phyloP scores from a whole-genome alignment of 2,797 vertebrate species.

The Odontamblyopus rebecca region DNA sequence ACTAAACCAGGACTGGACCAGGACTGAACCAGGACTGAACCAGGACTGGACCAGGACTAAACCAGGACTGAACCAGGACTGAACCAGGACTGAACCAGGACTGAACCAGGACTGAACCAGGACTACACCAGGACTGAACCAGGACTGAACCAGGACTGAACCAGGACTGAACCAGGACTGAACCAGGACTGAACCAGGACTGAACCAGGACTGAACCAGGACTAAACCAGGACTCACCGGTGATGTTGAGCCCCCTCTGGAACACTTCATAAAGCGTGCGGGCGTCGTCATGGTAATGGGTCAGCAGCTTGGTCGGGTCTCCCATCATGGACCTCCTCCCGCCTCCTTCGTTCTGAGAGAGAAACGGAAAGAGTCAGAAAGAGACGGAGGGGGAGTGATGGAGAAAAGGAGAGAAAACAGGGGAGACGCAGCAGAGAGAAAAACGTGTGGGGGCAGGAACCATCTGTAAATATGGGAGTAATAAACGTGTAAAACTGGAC shows the following conservation, averaged over 20 bases:
- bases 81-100: too few relatives aligned
- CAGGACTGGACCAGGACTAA: not conserved
- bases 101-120: not conserved
- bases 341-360: constrained; percentile 77
- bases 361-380: not conserved
- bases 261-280: constrained; percentile 97
- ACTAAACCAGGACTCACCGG: constrained; percentile 72
- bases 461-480: not conserved
- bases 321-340: constrained; percentile 89
- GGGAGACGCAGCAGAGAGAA: not conserved
- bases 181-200: not conserved
- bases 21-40: too few relatives aligned
- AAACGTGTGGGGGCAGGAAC: not conserved
- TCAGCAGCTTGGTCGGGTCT: constrained; percentile 82
- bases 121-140: not conserved
- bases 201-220: not conserved
- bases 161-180: not conserved
- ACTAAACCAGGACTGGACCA: not conserved
- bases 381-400: not conserved
- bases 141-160: not conserved
- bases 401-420: not conserved
- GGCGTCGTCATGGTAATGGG: constrained; percentile 92
- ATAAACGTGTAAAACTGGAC: too few relatives aligned
- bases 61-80: not conserved
- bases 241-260: constrained; percentile 90